phyloP scores from a whole-genome alignment of 1,140 invertebrate genomes.

The Rhyacophila brunnea region DNA sequence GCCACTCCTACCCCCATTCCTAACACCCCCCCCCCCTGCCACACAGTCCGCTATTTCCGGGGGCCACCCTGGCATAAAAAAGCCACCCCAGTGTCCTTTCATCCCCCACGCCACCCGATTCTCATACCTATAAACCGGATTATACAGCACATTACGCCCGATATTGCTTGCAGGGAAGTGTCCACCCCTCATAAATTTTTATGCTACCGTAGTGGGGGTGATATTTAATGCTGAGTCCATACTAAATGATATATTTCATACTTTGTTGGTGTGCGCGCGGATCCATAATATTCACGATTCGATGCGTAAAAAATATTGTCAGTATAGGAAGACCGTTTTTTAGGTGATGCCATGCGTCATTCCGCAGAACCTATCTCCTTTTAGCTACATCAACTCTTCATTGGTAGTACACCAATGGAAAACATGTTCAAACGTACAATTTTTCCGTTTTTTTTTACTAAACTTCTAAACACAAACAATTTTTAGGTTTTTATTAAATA shows the following conservation, averaged over 20 bases:
- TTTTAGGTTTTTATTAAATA: no score
- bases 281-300: neutral
- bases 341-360: no score
- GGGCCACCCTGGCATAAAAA: neutral
- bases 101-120: conserved; percentile 20
- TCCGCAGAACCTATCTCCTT: no score
- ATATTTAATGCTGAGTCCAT: conserved; percentile 32
- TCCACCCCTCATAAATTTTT: conserved; percentile 36
- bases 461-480: no score
- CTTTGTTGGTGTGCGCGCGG: neutral
- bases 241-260: conserved; percentile 33
- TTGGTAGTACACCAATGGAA: no score
- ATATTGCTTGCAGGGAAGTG: conserved; percentile 33
- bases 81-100: conserved; percentile 1
- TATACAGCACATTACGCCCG: conserved; percentile 35
- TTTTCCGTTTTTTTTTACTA: no score
- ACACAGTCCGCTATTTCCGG: neutral
- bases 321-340: no score
- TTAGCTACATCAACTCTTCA: no score
- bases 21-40: neutral
- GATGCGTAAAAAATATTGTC: no score
- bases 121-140: conserved; percentile 34
- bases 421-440: no score
- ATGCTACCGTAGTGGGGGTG: conserved; percentile 25
- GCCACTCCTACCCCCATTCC: conserved; percentile 19